These are phyloP conservation scores for Craseonycteris thonglongyai DNA, from an alignment of 2,113 vertebrate genomes.

Conservation along the genomic window DNA sequence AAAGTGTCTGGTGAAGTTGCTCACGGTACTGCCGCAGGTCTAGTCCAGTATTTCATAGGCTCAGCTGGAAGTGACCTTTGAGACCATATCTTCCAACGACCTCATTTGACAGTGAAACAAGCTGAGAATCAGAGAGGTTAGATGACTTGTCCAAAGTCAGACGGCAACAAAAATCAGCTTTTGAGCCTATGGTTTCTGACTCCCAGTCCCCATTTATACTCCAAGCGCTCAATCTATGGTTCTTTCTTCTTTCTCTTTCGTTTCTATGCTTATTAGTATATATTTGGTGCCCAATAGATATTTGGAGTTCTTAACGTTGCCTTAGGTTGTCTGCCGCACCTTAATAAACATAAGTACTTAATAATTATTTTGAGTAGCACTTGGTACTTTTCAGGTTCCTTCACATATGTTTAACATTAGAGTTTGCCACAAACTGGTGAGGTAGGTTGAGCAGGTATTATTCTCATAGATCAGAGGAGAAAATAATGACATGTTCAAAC, in stretches of 20 bases:
- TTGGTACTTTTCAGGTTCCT: background rate
- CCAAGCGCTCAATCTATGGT: background rate
- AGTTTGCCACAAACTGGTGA: background rate
- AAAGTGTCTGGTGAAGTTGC: background rate
- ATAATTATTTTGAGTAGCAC: background rate
- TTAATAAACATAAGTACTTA: background rate
- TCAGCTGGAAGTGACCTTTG: background rate
- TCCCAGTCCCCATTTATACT: background rate
- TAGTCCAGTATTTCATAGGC: background rate
- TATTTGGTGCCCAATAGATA: background rate
- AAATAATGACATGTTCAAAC: background rate
- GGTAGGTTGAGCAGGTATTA: background rate
- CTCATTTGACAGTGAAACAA: background rate
- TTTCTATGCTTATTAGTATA: background rate
- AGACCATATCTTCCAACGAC: background rate
- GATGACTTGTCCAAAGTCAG: background rate
- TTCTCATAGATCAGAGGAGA: background rate
- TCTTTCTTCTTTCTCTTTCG: background rate
- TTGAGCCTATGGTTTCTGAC: background rate
- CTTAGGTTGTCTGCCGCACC: background rate
- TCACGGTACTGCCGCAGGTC: background rate
- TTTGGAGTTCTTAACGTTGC: background rate
- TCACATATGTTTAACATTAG: background rate
- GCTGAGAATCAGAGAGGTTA: background rate
- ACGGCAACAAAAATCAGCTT: background rate